Evolutionary conservation across 2,888 invertebrate species (phyloP), one percentile per base, ranked within the genome.

Genomic region (Helleia helle): DNA sequence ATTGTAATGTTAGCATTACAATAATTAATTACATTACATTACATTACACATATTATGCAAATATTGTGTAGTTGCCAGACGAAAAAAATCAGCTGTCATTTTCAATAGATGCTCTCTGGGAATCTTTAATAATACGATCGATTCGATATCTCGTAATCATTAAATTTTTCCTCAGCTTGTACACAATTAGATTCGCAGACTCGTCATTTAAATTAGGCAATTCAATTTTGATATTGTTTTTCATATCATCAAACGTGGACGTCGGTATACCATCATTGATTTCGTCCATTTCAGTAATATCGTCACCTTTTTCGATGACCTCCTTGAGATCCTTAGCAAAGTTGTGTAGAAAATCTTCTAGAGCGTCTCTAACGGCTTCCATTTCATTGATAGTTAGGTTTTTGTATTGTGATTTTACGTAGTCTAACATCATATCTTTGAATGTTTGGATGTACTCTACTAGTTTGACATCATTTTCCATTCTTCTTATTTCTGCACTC

Each of bases 321-420:
- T 58, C 51, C 28, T 46, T 54, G 0, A 66, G 27, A 24, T 65
- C 63, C 5, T 40, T 48, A 0, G 61, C 59, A 37, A 66, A 59
- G 4, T 51, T 52, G 2, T 48, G 48, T 1, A 64, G 34, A 28
- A 65, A 65, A 0, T 56, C 55, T 38, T 63, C 62, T 3, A 66
- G 25, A 1, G 47, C 48, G 0, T 26, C 9, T 13, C 55, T 54
- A 0, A 66, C 51, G 22, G 28, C 45, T 11, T 30, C 47, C 48
- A 44, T 48, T 8, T 54, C 55, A 27, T 43, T 48, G 17, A 37
- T 27, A 1, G 52, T 54, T 2, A 62, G 40, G 17, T 58, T 46
- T 0, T 40, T 46, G 12, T 59, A 52, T 27, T 52, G 50, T 1
- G 26, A 40, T 12, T 46, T 53, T 0, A 62, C 54, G 38, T 57